Evolutionary conservation across 2,797 vertebrate genomes (phyloP).

Genomic region (Amblyopsis hoosieri): DNA sequence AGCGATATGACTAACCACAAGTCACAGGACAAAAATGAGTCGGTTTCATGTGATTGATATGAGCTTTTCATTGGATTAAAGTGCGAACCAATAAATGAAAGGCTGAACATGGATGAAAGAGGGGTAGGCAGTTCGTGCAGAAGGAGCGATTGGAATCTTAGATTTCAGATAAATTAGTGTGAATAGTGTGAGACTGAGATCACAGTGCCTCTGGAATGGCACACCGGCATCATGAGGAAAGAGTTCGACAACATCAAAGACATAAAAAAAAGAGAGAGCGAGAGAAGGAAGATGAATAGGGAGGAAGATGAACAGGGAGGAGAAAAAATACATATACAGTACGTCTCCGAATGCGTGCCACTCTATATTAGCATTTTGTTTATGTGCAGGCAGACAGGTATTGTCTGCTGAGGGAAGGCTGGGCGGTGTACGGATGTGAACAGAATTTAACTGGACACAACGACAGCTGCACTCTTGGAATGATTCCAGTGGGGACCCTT

Average conservation of each 20-base stretch:
- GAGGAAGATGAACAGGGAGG: slow-evolving; percentile 21
- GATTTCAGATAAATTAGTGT: slow-evolving; percentile 40
- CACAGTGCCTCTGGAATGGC: slow-evolving; percentile 32
- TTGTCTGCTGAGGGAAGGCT: slow-evolving; percentile 56
- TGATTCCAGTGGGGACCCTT: slow-evolving; percentile 62
- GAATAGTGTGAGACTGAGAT: slow-evolving; percentile 44
- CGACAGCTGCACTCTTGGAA: slow-evolving; percentile 76
- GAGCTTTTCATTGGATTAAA: slow-evolving; percentile 45
- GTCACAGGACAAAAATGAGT: slow-evolving; percentile 30
- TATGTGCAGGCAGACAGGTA: slow-evolving; percentile 68
- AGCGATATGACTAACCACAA: slow-evolving; percentile 30
- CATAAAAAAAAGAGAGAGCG: slow-evolving; percentile 28
- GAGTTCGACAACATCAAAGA: slow-evolving; percentile 58
- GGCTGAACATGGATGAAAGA: slow-evolving; percentile 18
- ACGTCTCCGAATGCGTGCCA: slow-evolving; percentile 38
- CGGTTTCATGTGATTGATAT: slow-evolving; percentile 38
- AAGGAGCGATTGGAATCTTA: slow-evolving; percentile 25
- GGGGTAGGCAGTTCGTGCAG: slow-evolving; percentile 9
- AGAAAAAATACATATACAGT: slow-evolving; percentile 41
- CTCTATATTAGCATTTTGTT: slow-evolving; percentile 71
- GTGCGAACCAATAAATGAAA: slow-evolving; percentile 29
- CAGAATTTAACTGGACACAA: slow-evolving; percentile 71
- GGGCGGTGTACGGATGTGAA: slow-evolving; percentile 60
- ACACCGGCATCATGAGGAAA: slow-evolving; percentile 13
- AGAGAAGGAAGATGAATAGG: neutral